A percentile compares a stretch with the other conserved stretches of the same genome.
Evolutionary conservation across 2,113 vertebrate species (phyloP).

Genomic region (Argyrosomus japonicus): DNA sequence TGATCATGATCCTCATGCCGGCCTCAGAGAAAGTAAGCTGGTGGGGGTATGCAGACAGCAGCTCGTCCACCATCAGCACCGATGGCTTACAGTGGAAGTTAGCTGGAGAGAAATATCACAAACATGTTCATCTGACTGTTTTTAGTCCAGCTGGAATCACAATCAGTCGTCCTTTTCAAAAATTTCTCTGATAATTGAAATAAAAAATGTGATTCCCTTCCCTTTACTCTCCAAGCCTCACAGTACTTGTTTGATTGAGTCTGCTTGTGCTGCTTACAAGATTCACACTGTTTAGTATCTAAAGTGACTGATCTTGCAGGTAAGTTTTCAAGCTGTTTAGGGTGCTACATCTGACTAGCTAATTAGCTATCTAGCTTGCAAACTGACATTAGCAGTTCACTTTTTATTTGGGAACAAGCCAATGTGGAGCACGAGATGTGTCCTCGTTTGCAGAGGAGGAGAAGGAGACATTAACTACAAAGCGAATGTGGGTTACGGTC

Average conservation of each 20-base stretch:
- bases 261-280: not conserved
- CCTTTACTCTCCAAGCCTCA: not conserved
- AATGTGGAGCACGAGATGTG: not conserved
- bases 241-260: not conserved
- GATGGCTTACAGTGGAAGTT: conserved; percentile 86
- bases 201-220: not conserved
- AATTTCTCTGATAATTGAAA: not conserved
- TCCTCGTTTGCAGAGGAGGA: not conserved
- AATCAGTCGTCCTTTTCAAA: not conserved
- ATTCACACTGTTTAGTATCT: not conserved
- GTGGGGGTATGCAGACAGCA: conserved; percentile 95
- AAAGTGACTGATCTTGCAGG: not conserved
- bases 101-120: conserved; percentile 74
- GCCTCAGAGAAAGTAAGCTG: conserved; percentile 98
- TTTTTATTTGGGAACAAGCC: not conserved
- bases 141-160: not conserved
- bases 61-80: conserved; percentile 97
- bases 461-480: not conserved
- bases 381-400: not conserved
- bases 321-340: not conserved
- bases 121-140: conserved; percentile 1
- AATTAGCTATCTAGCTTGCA: not conserved
- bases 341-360: no score
- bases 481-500: not conserved
- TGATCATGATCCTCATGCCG: conserved; percentile 99